Conservation (phyloP, 2,797 vertebrate genomes). For the Gymnodraco acuticeps region DNA sequence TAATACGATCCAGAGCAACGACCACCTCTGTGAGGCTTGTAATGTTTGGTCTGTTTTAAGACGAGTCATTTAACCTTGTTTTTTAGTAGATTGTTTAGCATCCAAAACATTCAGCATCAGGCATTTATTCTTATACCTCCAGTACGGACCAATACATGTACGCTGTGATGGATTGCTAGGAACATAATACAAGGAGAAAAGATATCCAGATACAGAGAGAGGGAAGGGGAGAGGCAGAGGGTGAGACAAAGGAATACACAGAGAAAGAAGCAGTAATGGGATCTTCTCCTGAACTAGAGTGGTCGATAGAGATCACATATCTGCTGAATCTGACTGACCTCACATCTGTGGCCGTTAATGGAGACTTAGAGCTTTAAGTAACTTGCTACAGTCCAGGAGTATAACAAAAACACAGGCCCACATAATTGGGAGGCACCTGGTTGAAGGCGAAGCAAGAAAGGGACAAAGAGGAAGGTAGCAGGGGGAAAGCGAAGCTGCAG, state of each 20-base stretch:
- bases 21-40: too few species aligned
- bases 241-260: background rate
- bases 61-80: background rate
- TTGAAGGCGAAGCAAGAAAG: background rate
- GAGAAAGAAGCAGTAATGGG: conserved; percentile 25
- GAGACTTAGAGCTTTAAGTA: conserved; percentile 10
- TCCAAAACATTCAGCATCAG: background rate
- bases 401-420: background rate
- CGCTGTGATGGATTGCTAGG: conserved; percentile 35
- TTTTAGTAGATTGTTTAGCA: background rate
- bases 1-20: background rate
- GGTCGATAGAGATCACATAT: conserved; percentile 53
- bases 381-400: background rate
- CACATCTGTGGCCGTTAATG: background rate
- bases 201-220: conserved; percentile 1
- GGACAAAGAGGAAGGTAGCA: background rate
- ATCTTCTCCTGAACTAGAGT: conserved; percentile 38
- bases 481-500: background rate
- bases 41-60: background rate
- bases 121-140: conserved; percentile 12
- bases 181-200: conserved; percentile 18
- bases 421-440: background rate
- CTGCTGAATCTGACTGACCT: conserved; percentile 31
- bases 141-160: conserved; percentile 39
- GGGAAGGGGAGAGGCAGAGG: background rate